Conservation (phyloP, 2,797 vertebrate genomes). For the Limnodromus scolopaceus region DNA sequence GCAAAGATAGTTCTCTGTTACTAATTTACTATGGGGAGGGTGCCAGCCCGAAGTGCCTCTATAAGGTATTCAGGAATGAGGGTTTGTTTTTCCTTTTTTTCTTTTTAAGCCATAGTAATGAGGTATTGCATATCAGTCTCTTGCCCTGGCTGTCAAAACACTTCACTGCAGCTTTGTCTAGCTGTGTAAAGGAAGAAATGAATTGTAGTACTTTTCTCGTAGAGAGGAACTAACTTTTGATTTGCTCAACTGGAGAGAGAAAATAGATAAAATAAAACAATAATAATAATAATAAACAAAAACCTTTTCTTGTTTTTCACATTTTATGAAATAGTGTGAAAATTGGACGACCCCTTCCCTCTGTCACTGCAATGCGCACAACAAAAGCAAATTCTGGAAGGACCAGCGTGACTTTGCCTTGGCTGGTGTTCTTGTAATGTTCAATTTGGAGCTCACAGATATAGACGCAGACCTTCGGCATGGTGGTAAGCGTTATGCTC, state of each 20-base stretch:
- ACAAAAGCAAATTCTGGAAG: conserved; percentile 86
- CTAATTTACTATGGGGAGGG: accelerated
- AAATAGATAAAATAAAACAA: not conserved
- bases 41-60: not conserved
- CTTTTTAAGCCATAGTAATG: no score
- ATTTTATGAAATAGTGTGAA: conserved; percentile 72
- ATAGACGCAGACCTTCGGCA: conserved; percentile 80
- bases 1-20: not conserved
- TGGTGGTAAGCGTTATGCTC: conserved; percentile 73
- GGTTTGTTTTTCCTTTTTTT: no score
- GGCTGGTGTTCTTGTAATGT: conserved; percentile 78
- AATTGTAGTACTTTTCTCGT: not conserved
- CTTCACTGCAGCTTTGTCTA: not conserved
- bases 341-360: conserved; percentile 72
- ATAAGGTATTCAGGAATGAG: not conserved
- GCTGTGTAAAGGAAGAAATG: not conserved
- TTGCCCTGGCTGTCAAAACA: not conserved
- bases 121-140: not conserved
- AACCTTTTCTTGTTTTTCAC: not conserved
- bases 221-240: not conserved
- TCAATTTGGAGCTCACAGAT: conserved; percentile 81
- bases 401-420: conserved; percentile 64
- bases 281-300: no score
- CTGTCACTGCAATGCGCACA: conserved; percentile 92
- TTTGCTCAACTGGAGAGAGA: not conserved